phyloP scores from a whole-genome alignment of 2,113 vertebrate genomes.

The Regulus satrapa region DNA sequence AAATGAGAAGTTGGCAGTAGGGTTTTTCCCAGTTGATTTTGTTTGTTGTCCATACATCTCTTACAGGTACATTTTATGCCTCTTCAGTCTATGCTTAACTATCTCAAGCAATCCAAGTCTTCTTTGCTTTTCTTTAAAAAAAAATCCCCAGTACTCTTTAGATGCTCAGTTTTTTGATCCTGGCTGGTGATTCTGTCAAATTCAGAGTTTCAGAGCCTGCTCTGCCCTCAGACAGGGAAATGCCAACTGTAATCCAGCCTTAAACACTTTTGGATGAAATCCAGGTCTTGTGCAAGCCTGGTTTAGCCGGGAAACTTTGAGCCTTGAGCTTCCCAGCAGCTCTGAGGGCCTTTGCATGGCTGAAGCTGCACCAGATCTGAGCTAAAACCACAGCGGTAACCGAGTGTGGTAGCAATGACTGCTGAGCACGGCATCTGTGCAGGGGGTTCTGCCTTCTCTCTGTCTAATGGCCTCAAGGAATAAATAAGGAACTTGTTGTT shows the following conservation, averaged over 20 bases:
- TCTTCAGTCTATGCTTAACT: not conserved
- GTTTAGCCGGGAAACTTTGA: not conserved
- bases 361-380: not conserved
- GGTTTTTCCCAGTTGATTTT: not conserved
- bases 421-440: not conserved
- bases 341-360: not conserved
- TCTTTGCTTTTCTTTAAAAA: not conserved
- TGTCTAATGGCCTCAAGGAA: not conserved
- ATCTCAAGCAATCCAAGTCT: not conserved
- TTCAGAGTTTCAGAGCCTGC: not conserved
- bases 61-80: not conserved
- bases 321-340: not conserved
- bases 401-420: not conserved
- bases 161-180: not conserved
- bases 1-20: not conserved
- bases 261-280: not conserved
- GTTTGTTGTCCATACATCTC: not conserved
- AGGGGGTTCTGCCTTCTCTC: not conserved
- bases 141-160: not conserved
- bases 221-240: not conserved
- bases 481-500: not conserved
- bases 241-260: not conserved
- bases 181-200: not conserved
- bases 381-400: rapidly evolving
- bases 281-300: not conserved